These are phyloP conservation scores for human DNA, from an alignment of 2,113 vertebrate genomes.

Conservation along the genomic window DNA sequence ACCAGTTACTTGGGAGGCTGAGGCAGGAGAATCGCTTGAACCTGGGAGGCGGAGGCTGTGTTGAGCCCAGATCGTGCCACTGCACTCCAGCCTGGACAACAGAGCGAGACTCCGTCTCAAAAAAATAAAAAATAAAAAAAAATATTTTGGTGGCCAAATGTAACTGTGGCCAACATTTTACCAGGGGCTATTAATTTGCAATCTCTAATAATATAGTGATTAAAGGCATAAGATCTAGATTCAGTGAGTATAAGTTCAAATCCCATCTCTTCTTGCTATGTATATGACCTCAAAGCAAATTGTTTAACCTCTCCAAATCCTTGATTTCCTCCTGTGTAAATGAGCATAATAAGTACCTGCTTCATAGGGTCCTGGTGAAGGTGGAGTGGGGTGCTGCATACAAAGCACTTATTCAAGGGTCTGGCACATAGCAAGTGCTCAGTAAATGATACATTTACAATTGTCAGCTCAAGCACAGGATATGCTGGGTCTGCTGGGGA, in stretches of 20 bases:
- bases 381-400: background rate
- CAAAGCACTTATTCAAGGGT: background rate
- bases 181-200: background rate
- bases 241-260: background rate
- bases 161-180: background rate
- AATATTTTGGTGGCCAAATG: background rate
- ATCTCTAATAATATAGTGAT: background rate
- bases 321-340: background rate
- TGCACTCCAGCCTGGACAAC: too few species aligned
- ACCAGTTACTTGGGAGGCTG: too few species aligned
- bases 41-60: too few species aligned
- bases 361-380: background rate
- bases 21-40: too few species aligned
- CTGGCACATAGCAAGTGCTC: background rate
- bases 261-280: background rate
- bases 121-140: too few species aligned
- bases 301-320: background rate
- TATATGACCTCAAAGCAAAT: background rate
- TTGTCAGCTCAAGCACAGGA: background rate
- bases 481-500: background rate
- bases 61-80: too few species aligned
- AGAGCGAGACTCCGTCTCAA: too few species aligned
- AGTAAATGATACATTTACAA: background rate
- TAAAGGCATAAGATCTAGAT: background rate
- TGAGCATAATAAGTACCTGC: background rate